These are phyloP conservation scores for Mugil cephalus DNA, from an alignment of 2,113 vertebrate genomes.

Conservation along the genomic window DNA sequence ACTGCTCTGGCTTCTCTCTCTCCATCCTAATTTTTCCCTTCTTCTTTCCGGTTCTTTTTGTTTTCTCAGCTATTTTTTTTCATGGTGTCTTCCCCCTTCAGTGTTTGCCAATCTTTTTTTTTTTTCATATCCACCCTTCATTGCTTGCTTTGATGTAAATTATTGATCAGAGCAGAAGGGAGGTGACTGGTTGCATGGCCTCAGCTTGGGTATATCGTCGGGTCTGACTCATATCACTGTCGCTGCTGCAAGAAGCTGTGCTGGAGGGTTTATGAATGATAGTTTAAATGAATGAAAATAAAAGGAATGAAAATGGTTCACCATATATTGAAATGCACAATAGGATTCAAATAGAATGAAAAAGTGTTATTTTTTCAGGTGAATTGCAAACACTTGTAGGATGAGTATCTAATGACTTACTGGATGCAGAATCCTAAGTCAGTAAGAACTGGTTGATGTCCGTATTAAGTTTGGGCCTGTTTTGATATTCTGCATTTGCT, in stretches of 20 bases:
- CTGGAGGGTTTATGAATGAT: slow-evolving; percentile 24
- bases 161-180: slow-evolving; percentile 60
- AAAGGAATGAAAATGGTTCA: slow-evolving; percentile 5
- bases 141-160: slow-evolving; percentile 56
- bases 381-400: too few species aligned
- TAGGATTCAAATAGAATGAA: too few species aligned
- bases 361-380: background rate
- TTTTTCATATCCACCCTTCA: slow-evolving; percentile 24
- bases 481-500: too few species aligned
- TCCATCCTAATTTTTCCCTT: slow-evolving; percentile 57
- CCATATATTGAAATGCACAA: slow-evolving; percentile 3
- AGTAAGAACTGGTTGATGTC: background rate
- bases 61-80: slow-evolving; percentile 25
- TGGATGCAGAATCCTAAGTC: background rate
- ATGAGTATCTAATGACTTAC: background rate
- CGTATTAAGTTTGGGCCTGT: background rate
- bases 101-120: background rate
- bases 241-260: slow-evolving; percentile 41
- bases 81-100: slow-evolving; percentile 7
- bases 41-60: slow-evolving; percentile 34
- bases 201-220: slow-evolving; percentile 44
- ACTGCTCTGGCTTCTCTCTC: slow-evolving; percentile 18
- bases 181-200: slow-evolving; percentile 42
- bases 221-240: slow-evolving; percentile 47
- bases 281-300: slow-evolving; percentile 30